phyloP scores from a whole-genome alignment of 1,140 invertebrate species.

The Drosophila orosa region DNA sequence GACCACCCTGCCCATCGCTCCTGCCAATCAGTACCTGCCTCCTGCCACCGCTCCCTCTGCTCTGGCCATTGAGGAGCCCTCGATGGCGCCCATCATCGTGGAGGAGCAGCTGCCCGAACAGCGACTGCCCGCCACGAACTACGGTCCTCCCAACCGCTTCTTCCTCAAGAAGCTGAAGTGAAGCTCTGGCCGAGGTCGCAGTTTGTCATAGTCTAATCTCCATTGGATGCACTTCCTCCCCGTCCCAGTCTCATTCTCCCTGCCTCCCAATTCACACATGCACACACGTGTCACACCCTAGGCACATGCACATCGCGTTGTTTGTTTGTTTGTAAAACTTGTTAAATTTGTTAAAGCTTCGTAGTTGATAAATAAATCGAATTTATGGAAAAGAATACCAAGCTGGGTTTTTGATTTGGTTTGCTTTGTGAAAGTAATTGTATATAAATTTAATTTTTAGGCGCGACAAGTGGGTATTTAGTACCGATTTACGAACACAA shows the following conservation, averaged over 20 bases:
- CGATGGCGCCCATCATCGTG: conserved; percentile 71
- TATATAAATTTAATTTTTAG: not conserved
- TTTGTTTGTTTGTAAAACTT: conserved; percentile 60
- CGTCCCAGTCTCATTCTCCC: conserved; percentile 12
- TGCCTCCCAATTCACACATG: conserved; percentile 36
- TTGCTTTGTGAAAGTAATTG: not conserved
- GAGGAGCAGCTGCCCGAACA: conserved; percentile 66
- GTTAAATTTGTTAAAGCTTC: conserved; percentile 58
- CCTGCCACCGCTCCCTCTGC: conserved; percentile 60
- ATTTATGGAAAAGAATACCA: conserved; percentile 49
- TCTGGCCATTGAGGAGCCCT: conserved; percentile 57
- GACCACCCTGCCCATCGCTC: conserved; percentile 61
- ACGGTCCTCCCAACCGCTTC: conserved; percentile 76
- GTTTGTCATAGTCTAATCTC: conserved; percentile 66
- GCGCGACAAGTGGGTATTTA: not conserved
- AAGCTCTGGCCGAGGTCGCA: conserved; percentile 45
- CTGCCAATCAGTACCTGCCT: conserved; percentile 75
- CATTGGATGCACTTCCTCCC: conserved; percentile 33
- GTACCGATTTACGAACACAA: not conserved
- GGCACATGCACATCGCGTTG: conserved; percentile 45
- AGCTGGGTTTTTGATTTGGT: too few species aligned
- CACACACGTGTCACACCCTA: conserved; percentile 31
- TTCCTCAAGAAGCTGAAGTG: conserved; percentile 78
- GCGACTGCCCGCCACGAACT: conserved; percentile 69
- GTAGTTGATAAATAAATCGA: conserved; percentile 70